Conservation (phyloP, 2,797 vertebrate genomes). For the Enteromius unitaeniatus region DNA sequence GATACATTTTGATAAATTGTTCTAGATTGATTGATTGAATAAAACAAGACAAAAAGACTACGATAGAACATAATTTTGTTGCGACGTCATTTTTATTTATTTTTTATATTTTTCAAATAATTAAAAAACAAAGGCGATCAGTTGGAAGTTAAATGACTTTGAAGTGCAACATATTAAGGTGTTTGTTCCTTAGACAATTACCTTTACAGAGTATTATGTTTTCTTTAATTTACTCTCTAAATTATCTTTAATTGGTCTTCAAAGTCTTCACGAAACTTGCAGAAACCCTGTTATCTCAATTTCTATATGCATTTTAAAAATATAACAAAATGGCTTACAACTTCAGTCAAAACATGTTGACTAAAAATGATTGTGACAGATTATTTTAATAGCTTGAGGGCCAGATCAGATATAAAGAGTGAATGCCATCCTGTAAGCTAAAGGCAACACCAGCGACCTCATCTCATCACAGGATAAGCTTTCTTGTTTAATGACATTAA, state of each 20-base stretch:
- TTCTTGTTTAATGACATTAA: slow-evolving; percentile 68
- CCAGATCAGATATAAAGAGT: slow-evolving; percentile 33
- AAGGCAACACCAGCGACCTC: slow-evolving; percentile 46
- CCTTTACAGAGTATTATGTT: background rate
- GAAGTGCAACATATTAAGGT: background rate
- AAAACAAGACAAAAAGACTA: background rate
- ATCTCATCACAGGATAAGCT: slow-evolving; percentile 62
- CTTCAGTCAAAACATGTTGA: background rate
- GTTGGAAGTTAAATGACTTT: background rate
- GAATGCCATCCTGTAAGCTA: slow-evolving; percentile 43
- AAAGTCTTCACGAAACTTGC: background rate
- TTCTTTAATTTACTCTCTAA: background rate
- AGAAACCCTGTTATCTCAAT: background rate
- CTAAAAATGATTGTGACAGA: background rate
- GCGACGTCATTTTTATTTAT: background rate
- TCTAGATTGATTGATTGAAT: background rate
- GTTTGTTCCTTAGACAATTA: background rate
- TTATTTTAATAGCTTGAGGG: slow-evolving; percentile 15
- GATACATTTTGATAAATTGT: background rate
- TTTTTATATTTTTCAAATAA: background rate
- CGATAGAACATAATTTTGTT: background rate
- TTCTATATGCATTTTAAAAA: background rate
- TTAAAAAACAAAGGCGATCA: background rate
- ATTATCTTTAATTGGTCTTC: background rate
- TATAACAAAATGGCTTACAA: background rate